Conservation (phyloP, 2,888 invertebrate species). For the Octonoba sinensis region DNA sequence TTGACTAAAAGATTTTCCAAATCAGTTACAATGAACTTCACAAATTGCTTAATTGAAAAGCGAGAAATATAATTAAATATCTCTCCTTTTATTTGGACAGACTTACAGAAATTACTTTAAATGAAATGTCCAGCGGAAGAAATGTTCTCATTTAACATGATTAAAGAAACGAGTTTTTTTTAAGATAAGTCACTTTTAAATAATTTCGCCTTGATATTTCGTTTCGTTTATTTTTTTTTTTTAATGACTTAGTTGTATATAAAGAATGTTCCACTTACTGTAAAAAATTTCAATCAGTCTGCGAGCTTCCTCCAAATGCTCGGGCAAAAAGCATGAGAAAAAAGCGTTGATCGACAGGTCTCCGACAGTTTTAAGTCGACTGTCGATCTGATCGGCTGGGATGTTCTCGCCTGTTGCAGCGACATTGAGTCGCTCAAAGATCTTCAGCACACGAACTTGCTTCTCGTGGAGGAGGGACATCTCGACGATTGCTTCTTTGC, state of each 20-base stretch:
- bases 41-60: too few relatives aligned
- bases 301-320: conserved; percentile 77
- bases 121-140: too few relatives aligned
- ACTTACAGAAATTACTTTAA: too few relatives aligned
- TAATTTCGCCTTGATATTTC: neutral
- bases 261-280: conserved; percentile 24
- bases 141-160: too few relatives aligned
- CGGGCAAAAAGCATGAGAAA: conserved; percentile 78
- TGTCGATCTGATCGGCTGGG: conserved; percentile 31
- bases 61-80: too few relatives aligned
- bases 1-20: too few relatives aligned
- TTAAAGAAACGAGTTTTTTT: too few relatives aligned
- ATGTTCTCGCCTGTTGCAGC: conserved; percentile 37
- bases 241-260: neutral
- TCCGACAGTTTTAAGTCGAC: conserved; percentile 46
- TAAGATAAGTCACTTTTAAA: too few relatives aligned
- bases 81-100: too few relatives aligned
- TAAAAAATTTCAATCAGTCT: conserved; percentile 76
- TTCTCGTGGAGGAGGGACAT: conserved; percentile 51
- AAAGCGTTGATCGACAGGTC: conserved; percentile 76
- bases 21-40: too few relatives aligned
- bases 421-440: conserved; percentile 41
- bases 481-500: conserved; percentile 24
- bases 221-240: neutral
- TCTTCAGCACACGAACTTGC: conserved; percentile 33